phyloP scores from a whole-genome alignment of 1,140 invertebrate species.

The Brachystomella parvula region DNA sequence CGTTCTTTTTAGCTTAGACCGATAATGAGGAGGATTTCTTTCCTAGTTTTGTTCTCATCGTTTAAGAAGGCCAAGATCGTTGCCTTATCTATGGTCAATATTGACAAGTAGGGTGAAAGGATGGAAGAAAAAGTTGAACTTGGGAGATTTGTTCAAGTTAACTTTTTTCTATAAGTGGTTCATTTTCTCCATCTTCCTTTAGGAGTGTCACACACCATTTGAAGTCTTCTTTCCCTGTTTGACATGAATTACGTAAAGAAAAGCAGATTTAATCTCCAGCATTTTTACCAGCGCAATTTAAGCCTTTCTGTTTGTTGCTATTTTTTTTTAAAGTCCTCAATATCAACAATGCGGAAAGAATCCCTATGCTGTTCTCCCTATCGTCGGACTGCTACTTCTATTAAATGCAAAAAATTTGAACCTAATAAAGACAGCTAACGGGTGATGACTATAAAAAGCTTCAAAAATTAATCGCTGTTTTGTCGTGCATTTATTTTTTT shows the following conservation, averaged over 20 bases:
- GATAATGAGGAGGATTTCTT: background rate
- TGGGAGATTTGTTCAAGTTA: background rate
- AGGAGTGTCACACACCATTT: conserved; percentile 2
- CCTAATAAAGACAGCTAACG: no score
- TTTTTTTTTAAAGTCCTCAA: no score
- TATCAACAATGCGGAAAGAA: no score
- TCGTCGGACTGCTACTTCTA: no score
- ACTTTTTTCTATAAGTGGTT: conserved; percentile 1
- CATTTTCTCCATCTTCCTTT: conserved; percentile 4
- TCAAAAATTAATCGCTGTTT: no score
- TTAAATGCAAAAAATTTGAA: no score
- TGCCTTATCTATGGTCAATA: conserved; percentile 8
- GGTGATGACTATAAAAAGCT: no score
- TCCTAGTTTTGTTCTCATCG: background rate
- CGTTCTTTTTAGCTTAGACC: background rate
- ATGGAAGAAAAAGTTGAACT: background rate
- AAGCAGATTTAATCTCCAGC: no score
- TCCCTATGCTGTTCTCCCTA: no score
- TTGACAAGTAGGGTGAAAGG: background rate
- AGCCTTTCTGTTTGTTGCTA: no score
- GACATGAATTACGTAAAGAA: background rate
- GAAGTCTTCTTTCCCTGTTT: background rate
- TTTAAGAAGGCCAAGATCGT: background rate
- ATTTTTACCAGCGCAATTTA: no score
- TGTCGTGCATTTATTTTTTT: no score